Conservation (phyloP, 1,140 invertebrate species). For the Tetraneura akinire region DNA sequence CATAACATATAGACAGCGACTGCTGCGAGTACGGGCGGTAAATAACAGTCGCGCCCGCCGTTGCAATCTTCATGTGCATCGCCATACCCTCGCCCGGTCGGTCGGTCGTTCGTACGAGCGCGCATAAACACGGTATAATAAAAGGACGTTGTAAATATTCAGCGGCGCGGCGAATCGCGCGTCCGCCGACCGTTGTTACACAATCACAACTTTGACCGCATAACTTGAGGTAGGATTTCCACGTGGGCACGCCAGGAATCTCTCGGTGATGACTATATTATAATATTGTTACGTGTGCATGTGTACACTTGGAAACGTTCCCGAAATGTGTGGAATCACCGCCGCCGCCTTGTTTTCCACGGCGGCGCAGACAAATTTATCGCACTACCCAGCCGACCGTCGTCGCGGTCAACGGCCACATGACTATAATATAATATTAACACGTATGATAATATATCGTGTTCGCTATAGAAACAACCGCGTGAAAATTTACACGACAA, state of each 20-base stretch:
- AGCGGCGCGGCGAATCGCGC: background rate
- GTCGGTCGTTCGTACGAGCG: no score
- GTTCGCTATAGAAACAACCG: background rate
- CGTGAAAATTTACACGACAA: background rate
- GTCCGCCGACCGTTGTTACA: slow-evolving; percentile 2
- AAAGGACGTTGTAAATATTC: background rate
- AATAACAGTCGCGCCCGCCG: no score
- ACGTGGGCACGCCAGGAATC: slow-evolving; percentile 36
- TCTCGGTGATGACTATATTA: background rate
- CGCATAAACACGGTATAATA: no score
- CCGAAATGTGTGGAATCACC: slow-evolving; percentile 19
- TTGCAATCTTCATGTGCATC: no score
- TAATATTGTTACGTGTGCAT: slow-evolving; percentile 2
- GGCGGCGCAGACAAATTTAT: slow-evolving; percentile 44
- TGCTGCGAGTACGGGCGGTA: no score
- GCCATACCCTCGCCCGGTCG: no score
- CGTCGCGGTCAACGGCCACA: slow-evolving; percentile 33
- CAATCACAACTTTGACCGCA: slow-evolving; percentile 32
- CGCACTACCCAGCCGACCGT: background rate
- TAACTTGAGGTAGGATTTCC: slow-evolving; percentile 46
- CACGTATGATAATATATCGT: no score
- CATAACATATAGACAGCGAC: no score
- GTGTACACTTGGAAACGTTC: slow-evolving; percentile 1
- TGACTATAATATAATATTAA: no score
- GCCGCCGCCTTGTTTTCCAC: background rate